Percentiles rank a stretch among this genome's conserved stretches.
Conservation (phyloP, 2,113 vertebrate species). For the Corythoichthys haematopterus region DNA sequence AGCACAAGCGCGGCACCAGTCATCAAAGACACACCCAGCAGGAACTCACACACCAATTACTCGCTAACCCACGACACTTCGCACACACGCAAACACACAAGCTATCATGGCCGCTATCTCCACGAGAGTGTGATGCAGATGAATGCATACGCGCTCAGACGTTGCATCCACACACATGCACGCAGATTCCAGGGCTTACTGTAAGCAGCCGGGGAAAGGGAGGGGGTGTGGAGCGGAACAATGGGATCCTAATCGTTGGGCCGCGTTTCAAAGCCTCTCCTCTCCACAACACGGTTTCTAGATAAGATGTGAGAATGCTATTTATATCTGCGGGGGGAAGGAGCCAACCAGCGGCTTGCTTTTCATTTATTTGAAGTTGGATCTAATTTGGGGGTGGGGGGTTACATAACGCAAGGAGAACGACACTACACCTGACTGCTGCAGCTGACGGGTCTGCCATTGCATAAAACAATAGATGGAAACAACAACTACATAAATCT, state of each 20-base stretch:
- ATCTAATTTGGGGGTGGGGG: conserved; percentile 62
- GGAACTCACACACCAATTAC: conserved; percentile 46
- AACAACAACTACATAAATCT: conserved; percentile 15
- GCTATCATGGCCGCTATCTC: conserved; percentile 52
- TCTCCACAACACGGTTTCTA: conserved; percentile 65
- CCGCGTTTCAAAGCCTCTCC: conserved; percentile 70
- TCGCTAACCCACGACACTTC: conserved; percentile 43
- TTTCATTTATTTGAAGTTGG: conserved; percentile 72
- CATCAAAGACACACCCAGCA: conserved; percentile 68
- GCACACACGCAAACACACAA: conserved; percentile 28
- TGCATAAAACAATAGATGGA: conserved; percentile 26
- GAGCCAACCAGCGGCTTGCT: conserved; percentile 60
- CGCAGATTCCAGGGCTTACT: conserved; percentile 63
- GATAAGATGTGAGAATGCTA: conserved; percentile 73
- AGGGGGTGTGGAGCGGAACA: conserved; percentile 64
- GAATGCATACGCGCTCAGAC: conserved; percentile 35
- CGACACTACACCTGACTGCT: conserved; percentile 53
- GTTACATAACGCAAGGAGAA: conserved; percentile 63
- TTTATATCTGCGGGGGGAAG: conserved; percentile 65
- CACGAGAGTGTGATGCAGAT: conserved; percentile 43
- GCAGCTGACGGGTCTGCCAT: conserved; percentile 36
- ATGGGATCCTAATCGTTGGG: conserved; percentile 70
- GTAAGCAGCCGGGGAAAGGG: conserved; percentile 67
- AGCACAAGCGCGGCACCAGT: conserved; percentile 64
- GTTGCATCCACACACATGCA: conserved; percentile 24